Evolutionary conservation across 2,888 invertebrate species (phyloP).

Genomic region (Mythimna albipuncta): DNA sequence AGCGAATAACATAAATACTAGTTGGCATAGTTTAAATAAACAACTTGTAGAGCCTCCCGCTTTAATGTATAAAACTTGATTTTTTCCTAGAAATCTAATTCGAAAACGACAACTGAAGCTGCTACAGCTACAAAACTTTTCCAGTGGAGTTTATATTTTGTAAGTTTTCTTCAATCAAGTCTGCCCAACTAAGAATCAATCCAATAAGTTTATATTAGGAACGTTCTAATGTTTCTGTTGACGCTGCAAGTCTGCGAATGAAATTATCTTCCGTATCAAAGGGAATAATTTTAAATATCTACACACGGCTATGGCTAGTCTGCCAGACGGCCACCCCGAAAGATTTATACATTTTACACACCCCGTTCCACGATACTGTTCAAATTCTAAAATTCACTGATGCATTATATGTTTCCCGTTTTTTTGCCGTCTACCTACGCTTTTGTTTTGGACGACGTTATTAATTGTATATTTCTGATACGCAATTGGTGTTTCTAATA

Average conservation of each 20-base stretch:
- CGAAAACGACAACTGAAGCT: not conserved
- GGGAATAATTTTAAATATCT: slow-evolving; percentile 90
- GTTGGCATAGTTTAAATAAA: slow-evolving; percentile 1
- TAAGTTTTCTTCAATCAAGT: slow-evolving; percentile 31
- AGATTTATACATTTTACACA: slow-evolving; percentile 84
- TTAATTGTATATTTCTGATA: slow-evolving; percentile 76
- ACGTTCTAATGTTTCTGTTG: slow-evolving; percentile 72
- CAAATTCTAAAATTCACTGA: slow-evolving; percentile 85
- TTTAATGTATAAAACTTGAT: slow-evolving; percentile 3
- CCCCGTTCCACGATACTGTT: slow-evolving; percentile 78
- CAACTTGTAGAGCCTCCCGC: not conserved
- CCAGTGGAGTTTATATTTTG: slow-evolving; percentile 17
- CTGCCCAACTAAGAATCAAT: slow-evolving; percentile 11
- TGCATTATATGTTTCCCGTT: slow-evolving; percentile 84
- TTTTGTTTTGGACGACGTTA: slow-evolving; percentile 82
- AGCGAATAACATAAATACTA: not conserved
- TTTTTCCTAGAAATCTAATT: slow-evolving; percentile 28
- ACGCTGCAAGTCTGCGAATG: slow-evolving; percentile 82
- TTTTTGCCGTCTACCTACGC: slow-evolving; percentile 82
- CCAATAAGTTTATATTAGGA: slow-evolving; percentile 21
- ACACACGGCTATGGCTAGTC: slow-evolving; percentile 83
- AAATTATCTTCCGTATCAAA: slow-evolving; percentile 91
- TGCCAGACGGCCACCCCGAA: slow-evolving; percentile 83
- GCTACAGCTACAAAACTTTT: slow-evolving; percentile 2
- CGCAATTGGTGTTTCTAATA: slow-evolving; percentile 63